Percentiles rank a stretch among this genome's conserved stretches.
Conservation (phyloP, 2,797 vertebrate species). For the Sebastes hubbsi region DNA sequence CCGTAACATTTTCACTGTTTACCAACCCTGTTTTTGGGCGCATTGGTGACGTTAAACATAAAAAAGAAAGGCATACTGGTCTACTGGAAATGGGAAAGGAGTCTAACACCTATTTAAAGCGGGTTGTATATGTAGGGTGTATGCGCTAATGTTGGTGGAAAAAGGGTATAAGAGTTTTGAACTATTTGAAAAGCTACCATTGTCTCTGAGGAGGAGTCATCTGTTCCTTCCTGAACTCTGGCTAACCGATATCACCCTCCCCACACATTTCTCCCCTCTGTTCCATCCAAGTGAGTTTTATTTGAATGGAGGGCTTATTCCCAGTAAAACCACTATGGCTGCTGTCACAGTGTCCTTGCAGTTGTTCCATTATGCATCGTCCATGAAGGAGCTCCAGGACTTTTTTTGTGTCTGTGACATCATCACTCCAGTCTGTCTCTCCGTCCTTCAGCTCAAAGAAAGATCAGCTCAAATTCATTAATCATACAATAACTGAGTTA, state of each 20-base stretch:
- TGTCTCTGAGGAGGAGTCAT: background rate
- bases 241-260: background rate
- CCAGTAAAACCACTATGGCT: conserved; percentile 51
- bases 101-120: too few species aligned
- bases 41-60: too few species aligned
- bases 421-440: conserved; percentile 29
- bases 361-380: conserved; percentile 39
- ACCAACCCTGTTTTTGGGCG: too few species aligned
- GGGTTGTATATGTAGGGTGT: too few species aligned
- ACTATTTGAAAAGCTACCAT: background rate
- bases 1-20: too few species aligned
- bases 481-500: conserved; percentile 6
- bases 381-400: conserved; percentile 26
- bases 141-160: too few species aligned
- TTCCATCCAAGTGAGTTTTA: conserved; percentile 36
- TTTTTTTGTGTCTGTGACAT: conserved; percentile 48
- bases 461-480: conserved; percentile 23
- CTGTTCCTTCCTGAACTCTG: background rate
- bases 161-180: background rate
- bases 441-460: conserved; percentile 42
- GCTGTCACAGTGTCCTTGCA: conserved; percentile 51
- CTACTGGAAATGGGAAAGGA: too few species aligned
- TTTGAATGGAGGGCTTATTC: conserved; percentile 27
- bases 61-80: too few species aligned
- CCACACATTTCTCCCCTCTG: background rate